These are phyloP conservation scores for Bembecia ichneumoniformis DNA, from an alignment of 2,888 invertebrate genomes.

Conservation along the genomic window DNA sequence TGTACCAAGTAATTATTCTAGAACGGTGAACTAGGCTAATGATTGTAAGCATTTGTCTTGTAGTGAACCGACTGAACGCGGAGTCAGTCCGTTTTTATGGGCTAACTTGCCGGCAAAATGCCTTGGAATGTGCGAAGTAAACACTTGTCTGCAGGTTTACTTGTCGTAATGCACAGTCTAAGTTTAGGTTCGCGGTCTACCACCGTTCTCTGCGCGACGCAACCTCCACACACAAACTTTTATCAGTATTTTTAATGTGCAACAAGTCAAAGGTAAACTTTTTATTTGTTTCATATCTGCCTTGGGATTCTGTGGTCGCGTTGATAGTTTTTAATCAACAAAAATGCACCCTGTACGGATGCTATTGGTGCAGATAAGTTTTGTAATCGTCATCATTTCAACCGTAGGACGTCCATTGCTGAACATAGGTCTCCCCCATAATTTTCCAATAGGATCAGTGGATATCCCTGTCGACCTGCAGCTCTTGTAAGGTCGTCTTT, in stretches of 20 bases:
- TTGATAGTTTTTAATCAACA: no score
- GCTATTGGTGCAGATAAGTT: no score
- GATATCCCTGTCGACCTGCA: no score
- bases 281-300: no score
- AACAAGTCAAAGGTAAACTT: conserved; percentile 18
- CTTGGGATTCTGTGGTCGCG: no score
- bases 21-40: conserved; percentile 6
- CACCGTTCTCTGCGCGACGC: conserved; percentile 25
- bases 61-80: conserved; percentile 14
- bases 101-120: conserved; percentile 40
- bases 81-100: conserved; percentile 52
- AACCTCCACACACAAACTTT: conserved; percentile 43
- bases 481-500: no score
- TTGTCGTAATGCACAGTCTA: conserved; percentile 59
- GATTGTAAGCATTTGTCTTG: conserved; percentile 25
- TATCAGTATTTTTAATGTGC: conserved; percentile 51
- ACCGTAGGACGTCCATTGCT: no score
- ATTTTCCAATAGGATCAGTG: no score
- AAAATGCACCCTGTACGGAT: no score
- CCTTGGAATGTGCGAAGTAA: conserved; percentile 63
- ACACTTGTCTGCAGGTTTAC: conserved; percentile 66
- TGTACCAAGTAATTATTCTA: background rate
- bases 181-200: conserved; percentile 50
- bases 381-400: no score
- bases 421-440: no score